These are phyloP conservation scores for Nasua narica DNA, from an alignment of 2,797 vertebrate species.

Conservation along the genomic window DNA sequence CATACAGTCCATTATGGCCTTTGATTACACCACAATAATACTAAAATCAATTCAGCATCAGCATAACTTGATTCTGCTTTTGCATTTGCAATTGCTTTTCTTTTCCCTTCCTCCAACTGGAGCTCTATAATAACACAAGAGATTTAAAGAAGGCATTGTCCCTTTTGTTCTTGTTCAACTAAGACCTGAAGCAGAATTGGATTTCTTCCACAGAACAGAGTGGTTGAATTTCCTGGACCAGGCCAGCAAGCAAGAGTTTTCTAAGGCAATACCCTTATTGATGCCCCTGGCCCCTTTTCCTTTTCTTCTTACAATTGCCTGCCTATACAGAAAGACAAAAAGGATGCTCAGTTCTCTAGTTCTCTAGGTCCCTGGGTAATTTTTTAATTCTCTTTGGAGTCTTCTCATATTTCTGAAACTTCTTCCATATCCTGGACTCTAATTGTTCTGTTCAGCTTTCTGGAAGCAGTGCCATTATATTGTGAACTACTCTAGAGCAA, in stretches of 20 bases:
- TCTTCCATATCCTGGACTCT: neutral
- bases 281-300: too few relatives aligned
- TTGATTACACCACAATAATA: neutral
- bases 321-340: neutral
- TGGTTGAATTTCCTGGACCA: neutral
- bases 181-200: neutral
- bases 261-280: neutral
- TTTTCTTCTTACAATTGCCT: neutral
- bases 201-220: neutral
- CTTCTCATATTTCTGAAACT: slow-evolving; percentile 5
- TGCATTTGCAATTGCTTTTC: neutral
- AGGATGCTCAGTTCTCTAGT: neutral
- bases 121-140: neutral
- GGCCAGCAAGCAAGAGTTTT: neutral
- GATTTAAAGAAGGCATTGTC: neutral
- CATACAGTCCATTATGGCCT: neutral
- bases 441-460: neutral
- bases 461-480: neutral
- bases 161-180: slow-evolving; percentile 18
- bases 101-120: neutral
- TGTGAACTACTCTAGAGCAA: neutral
- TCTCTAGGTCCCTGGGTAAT: neutral
- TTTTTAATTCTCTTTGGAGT: neutral
- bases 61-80: neutral
- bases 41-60: neutral